phyloP scores from a whole-genome alignment of 2,113 vertebrate species.

The Hemiscyllium ocellatum region DNA sequence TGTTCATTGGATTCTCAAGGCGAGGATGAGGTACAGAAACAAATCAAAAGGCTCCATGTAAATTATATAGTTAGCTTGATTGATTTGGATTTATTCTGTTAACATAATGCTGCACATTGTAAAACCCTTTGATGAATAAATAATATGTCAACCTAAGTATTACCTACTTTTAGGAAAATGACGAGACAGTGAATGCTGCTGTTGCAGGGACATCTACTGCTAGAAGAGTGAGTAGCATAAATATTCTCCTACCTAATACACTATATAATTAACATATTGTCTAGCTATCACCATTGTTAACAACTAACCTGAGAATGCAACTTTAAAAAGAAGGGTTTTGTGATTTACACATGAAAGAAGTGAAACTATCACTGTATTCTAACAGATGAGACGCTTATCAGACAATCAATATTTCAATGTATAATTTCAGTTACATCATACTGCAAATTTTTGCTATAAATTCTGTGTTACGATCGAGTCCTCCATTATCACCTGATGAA shows the following conservation, averaged over 20 bases:
- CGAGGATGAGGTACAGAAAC: slow-evolving; percentile 66
- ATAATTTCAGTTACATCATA: too few species aligned
- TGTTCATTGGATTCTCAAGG: slow-evolving; percentile 61
- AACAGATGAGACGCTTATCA: too few species aligned
- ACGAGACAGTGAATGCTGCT: slow-evolving; percentile 55
- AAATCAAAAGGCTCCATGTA: not conserved
- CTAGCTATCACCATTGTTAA: too few species aligned
- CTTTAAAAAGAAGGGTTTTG: too few species aligned
- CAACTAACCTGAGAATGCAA: too few species aligned
- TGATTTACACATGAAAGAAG: too few species aligned
- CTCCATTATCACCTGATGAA: too few species aligned
- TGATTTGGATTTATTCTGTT: not conserved
- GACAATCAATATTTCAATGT: too few species aligned
- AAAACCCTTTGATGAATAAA: not conserved
- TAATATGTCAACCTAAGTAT: not conserved
- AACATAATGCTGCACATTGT: slow-evolving; percentile 10
- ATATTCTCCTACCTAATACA: not conserved
- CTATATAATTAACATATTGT: not conserved
- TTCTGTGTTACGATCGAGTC: too few species aligned
- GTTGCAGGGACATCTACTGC: slow-evolving; percentile 73
- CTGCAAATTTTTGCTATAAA: too few species aligned
- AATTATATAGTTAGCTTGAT: not conserved
- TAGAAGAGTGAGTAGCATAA: slow-evolving; percentile 62
- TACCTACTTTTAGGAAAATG: slow-evolving; percentile 63
- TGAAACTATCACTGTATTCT: too few species aligned